Percentiles rank a stretch among this genome's conserved stretches.
Conservation (phyloP, 2,113 vertebrate genomes). For the Hemiscyllium ocellatum region DNA sequence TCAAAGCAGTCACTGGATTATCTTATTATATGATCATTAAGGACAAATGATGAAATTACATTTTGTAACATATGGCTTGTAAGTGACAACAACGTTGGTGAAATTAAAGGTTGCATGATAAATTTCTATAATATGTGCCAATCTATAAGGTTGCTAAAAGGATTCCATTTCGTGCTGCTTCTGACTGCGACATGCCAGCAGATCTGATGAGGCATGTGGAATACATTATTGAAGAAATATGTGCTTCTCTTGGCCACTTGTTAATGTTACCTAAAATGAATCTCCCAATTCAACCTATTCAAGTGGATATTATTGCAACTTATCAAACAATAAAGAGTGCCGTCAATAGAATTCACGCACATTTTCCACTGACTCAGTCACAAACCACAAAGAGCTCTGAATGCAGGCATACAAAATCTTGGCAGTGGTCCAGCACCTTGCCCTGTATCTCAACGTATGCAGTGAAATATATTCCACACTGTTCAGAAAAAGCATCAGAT, state of each 20-base stretch:
- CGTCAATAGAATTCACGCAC: constrained; percentile 53
- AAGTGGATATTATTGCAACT: constrained; percentile 17
- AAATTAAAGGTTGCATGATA: no score
- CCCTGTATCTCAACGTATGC: background rate
- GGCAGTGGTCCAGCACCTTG: constrained; percentile 42
- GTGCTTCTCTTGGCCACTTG: background rate
- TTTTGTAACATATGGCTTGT: background rate
- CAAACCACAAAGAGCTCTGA: constrained; percentile 42
- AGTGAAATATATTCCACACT: background rate
- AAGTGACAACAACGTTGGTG: background rate
- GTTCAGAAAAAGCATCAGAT: background rate
- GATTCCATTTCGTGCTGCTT: constrained; percentile 13
- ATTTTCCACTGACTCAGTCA: constrained; percentile 56
- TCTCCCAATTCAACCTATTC: background rate
- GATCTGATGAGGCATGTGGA: constrained; percentile 1
- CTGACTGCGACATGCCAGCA: background rate
- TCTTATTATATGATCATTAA: background rate
- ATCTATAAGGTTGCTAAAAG: background rate
- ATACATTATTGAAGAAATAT: background rate
- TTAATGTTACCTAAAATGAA: background rate
- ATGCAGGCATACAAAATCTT: constrained; percentile 36
- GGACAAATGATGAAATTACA: constrained; percentile 11
- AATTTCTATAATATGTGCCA: constrained; percentile 1
- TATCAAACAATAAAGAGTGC: constrained; percentile 6
- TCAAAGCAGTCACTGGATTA: background rate